phyloP scores from a whole-genome alignment of 2,113 vertebrate species.

The cattle (Bos taurus) region ARS-UCD2.0 NC_037334.1:83755501-83756000 shows the following conservation, averaged over 20 bases:
- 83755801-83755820: neutral
- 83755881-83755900: neutral
- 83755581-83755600: neutral
- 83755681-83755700: no score
- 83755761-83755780: no score
- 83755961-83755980: neutral
- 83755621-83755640: neutral
- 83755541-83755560: neutral
- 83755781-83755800: no score
- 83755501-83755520: neutral
- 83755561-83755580: neutral
- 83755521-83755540: neutral
- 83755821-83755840: neutral
- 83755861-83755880: neutral
- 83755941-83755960: neutral
- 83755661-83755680: neutral
- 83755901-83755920: neutral
- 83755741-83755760: no score
- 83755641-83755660: neutral
- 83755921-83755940: neutral
- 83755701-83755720: no score
- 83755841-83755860: neutral
- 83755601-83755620: neutral
- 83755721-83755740: no score
- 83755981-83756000: neutral